Evolutionary conservation across 64 coral and sea anemone species (phyloP).

Genomic region (Orbicella faveolata): DNA sequence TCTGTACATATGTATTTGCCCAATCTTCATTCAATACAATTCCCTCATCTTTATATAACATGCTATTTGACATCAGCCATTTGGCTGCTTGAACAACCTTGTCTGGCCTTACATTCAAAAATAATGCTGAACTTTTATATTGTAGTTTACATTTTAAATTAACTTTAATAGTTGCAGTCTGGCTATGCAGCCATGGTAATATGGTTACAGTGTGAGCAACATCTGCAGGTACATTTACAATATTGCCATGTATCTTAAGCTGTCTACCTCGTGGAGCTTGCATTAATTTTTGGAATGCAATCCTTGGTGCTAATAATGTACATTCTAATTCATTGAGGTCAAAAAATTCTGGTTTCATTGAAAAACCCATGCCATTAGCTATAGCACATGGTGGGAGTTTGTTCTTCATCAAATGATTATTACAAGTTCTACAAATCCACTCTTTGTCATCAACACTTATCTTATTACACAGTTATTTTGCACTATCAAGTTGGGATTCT

Average conservation of each 20-base stretch:
- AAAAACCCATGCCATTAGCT: no score
- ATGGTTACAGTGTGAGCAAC: neutral
- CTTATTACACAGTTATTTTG: neutral
- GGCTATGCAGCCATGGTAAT: neutral
- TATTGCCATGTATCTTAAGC: no score
- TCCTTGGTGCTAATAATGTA: neutral
- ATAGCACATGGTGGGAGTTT: no score
- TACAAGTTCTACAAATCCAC: neutral
- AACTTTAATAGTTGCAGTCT: neutral
- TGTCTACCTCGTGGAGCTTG: neutral
- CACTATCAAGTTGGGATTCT: neutral
- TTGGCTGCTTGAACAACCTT: slow-evolving; percentile 17
- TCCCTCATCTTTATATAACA: neutral
- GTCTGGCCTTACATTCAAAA: slow-evolving; percentile 8
- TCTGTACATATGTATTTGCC: neutral
- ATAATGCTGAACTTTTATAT: slow-evolving; percentile 36
- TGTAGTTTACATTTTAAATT: slow-evolving; percentile 39
- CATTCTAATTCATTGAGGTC: no score
- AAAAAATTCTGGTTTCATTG: no score
- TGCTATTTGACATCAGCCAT: slow-evolving; percentile 28
- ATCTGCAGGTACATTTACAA: no score
- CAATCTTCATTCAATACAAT: slow-evolving; percentile 25
- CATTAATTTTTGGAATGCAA: neutral
- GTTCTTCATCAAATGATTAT: no score
- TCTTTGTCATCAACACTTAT: slow-evolving; percentile 13